phyloP scores from a whole-genome alignment of 1,140 invertebrate species.

The Hetaerina americana region DNA sequence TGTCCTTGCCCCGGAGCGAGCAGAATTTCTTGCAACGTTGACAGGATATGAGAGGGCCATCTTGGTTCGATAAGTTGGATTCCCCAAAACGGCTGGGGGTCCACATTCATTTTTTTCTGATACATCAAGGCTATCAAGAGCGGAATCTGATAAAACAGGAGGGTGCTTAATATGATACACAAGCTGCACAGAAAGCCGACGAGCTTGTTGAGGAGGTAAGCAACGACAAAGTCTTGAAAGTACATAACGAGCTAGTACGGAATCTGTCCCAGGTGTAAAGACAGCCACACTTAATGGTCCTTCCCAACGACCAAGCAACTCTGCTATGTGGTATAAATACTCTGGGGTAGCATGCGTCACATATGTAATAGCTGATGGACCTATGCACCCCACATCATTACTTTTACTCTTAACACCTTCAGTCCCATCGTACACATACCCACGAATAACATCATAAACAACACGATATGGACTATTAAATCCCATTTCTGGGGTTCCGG shows the following conservation, averaged over 20 bases:
- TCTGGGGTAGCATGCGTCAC: conserved; percentile 62
- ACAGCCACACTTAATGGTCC: conserved; percentile 58
- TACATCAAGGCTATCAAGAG: neutral
- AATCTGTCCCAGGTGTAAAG: conserved; percentile 53
- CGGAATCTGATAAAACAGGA: neutral
- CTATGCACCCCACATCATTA: neutral
- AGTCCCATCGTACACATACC: conserved; percentile 23
- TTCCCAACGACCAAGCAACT: conserved; percentile 55
- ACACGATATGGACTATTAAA: conserved; percentile 42
- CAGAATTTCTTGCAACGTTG: conserved; percentile 59
- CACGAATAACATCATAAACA: conserved; percentile 46
- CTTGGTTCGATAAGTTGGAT: conserved; percentile 34
- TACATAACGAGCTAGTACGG: conserved; percentile 42
- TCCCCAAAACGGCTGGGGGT: conserved; percentile 13
- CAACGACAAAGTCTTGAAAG: conserved; percentile 48
- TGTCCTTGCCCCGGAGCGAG: conserved; percentile 43
- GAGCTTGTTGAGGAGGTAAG: conserved; percentile 41
- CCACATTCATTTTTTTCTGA: conserved; percentile 9
- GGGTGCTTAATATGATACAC: neutral
- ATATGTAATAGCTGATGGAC: conserved; percentile 34
- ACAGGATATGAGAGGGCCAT: conserved; percentile 53
- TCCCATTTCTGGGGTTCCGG: conserved; percentile 26
- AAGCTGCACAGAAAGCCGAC: neutral
- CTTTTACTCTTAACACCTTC: conserved; percentile 15
- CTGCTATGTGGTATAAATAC: conserved; percentile 53